These are phyloP conservation scores for Etheostoma spectabile DNA, from an alignment of 2,113 vertebrate genomes.

Conservation along the genomic window DNA sequence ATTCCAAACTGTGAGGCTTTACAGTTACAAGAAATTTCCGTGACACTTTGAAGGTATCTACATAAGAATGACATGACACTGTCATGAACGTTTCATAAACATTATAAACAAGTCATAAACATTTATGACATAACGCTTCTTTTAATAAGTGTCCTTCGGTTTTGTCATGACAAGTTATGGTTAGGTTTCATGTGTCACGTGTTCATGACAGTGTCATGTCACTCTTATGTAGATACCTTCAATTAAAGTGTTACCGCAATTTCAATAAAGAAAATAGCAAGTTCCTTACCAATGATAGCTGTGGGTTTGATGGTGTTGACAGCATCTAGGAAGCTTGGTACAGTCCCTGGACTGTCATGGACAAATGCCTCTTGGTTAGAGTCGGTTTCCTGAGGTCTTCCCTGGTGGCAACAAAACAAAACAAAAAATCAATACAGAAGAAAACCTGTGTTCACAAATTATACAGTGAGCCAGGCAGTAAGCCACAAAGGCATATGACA, in stretches of 20 bases:
- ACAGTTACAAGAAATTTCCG: not conserved
- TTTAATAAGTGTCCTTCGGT: no score
- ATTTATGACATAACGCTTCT: no score
- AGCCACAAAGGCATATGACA: conserved; percentile 63
- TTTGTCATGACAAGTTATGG: no score
- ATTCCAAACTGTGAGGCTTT: not conserved
- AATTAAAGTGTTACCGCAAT: no score
- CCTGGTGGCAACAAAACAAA: conserved; percentile 64
- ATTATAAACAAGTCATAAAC: no score
- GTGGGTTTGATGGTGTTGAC: conserved; percentile 92
- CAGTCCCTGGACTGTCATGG: conserved; percentile 85
- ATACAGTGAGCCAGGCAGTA: conserved; percentile 33
- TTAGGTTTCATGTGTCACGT: no score
- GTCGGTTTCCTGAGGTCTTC: conserved; percentile 84
- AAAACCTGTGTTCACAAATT: not conserved
- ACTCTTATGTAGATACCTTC: no score
- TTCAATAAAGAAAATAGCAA: not conserved
- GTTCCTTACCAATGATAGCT: conserved; percentile 90
- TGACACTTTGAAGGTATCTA: no score
- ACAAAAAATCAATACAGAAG: not conserved
- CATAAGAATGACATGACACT: no score
- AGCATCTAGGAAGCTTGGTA: conserved; percentile 91
- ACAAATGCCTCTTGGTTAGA: conserved; percentile 90
- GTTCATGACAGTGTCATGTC: no score
- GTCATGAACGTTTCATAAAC: no score